A percentile compares a stretch with the other conserved stretches of the same genome.
Evolutionary conservation across 2,888 invertebrate species (phyloP).

Genomic region (Cantharis rufa): DNA sequence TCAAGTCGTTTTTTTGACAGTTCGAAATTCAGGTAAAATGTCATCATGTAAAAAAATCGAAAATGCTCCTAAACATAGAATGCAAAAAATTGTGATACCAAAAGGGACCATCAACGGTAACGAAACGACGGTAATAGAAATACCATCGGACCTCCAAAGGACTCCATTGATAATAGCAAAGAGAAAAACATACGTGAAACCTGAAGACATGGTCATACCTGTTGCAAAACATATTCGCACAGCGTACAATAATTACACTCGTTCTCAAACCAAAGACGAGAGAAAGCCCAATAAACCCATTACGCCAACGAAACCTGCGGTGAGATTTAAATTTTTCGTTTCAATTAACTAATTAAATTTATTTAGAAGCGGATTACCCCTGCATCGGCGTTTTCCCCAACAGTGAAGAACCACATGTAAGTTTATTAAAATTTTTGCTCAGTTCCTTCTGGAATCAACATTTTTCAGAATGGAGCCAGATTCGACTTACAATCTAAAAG

Average conservation of each 20-base stretch:
- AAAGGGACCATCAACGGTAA: constrained; percentile 10
- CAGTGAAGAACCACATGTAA: not conserved
- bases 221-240: not conserved
- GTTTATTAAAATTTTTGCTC: not conserved
- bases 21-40: not conserved
- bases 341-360: not conserved
- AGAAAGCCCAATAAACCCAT: not conserved
- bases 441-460: not conserved
- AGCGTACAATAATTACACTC: not conserved
- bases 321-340: not conserved
- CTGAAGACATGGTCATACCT: not conserved
- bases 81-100: constrained; percentile 17
- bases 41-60: not conserved
- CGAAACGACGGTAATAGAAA: constrained; percentile 12
- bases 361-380: not conserved
- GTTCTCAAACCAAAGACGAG: not conserved
- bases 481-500: constrained; percentile 22
- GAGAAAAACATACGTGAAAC: not conserved
- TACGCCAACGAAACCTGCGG: not conserved
- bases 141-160: constrained; percentile 8
- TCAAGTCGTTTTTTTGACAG: not conserved
- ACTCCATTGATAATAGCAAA: not conserved
- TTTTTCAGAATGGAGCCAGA: not conserved
- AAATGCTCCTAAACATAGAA: not conserved
- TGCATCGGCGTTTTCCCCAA: not conserved